Percentiles rank a stretch among this genome's conserved stretches.
phyloP scores from a whole-genome alignment of 2,113 vertebrate genomes.

The Scomber colias region DNA sequence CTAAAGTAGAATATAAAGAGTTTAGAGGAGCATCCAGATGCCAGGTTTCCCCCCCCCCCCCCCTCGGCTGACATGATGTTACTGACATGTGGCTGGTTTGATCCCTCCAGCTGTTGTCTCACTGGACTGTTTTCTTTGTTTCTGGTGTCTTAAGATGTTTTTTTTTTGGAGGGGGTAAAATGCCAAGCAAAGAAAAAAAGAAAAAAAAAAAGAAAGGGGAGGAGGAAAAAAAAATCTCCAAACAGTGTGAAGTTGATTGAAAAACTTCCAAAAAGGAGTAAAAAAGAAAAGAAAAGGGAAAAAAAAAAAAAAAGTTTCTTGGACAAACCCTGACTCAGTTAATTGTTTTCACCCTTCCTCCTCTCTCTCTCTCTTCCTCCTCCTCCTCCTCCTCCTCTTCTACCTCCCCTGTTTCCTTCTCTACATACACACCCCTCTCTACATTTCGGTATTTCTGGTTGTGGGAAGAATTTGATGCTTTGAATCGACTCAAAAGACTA shows the following conservation, averaged over 20 bases:
- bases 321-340: slow-evolving; percentile 63
- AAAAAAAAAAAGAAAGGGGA: too few relatives aligned
- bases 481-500: slow-evolving; percentile 56
- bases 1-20: too few relatives aligned
- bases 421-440: slow-evolving; percentile 26
- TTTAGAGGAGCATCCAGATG: background rate
- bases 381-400: background rate
- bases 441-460: slow-evolving; percentile 64
- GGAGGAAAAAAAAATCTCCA: too few relatives aligned
- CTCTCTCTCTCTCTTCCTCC: slow-evolving; percentile 1
- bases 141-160: slow-evolving; percentile 15
- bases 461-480: slow-evolving; percentile 69
- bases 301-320: slow-evolving; percentile 19
- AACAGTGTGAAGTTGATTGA: slow-evolving; percentile 35
- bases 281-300: background rate
- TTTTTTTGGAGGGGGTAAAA: slow-evolving; percentile 14
- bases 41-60: background rate
- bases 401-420: background rate
- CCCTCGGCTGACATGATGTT: background rate
- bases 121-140: slow-evolving; percentile 16
- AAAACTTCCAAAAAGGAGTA: background rate
- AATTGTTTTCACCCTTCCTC: slow-evolving; percentile 59
- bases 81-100: slow-evolving; percentile 7
- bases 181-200: slow-evolving; percentile 2
- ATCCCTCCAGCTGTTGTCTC: slow-evolving; percentile 66